phyloP scores from a whole-genome alignment of 2,797 vertebrate genomes.

The Euphonia xanthogaster region DNA sequence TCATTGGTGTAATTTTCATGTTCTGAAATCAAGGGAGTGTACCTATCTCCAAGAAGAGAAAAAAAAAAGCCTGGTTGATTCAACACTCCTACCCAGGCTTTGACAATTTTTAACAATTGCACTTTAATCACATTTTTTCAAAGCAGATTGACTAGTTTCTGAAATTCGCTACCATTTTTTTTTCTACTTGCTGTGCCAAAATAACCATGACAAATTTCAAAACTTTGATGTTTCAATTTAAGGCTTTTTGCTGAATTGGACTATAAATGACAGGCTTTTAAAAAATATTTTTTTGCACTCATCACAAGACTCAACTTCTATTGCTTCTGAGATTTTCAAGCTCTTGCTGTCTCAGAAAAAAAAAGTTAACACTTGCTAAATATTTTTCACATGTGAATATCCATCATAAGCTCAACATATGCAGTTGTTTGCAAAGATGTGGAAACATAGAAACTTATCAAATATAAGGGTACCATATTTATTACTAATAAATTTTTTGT shows the following conservation, averaged over 20 bases:
- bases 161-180: not conserved
- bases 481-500: not conserved
- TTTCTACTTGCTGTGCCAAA: not conserved
- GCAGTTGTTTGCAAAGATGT: not conserved
- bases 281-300: not conserved
- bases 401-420: not conserved
- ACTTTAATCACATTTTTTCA: not conserved
- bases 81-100: not conserved
- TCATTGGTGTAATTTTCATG: not conserved
- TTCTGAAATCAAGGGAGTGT: not conserved
- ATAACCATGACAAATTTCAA: not conserved
- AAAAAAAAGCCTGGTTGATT: not conserved
- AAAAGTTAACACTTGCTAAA: not conserved
- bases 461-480: not conserved
- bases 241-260: not conserved
- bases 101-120: not conserved
- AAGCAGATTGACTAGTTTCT: not conserved
- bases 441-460: not conserved
- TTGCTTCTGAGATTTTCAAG: not conserved
- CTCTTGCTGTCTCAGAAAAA: not conserved
- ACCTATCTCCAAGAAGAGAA: accelerated
- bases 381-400: not conserved
- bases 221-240: not conserved
- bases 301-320: not conserved
- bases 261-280: not conserved